Conservation (phyloP, 1,140 invertebrate genomes). For the Papilio polytes region DNA sequence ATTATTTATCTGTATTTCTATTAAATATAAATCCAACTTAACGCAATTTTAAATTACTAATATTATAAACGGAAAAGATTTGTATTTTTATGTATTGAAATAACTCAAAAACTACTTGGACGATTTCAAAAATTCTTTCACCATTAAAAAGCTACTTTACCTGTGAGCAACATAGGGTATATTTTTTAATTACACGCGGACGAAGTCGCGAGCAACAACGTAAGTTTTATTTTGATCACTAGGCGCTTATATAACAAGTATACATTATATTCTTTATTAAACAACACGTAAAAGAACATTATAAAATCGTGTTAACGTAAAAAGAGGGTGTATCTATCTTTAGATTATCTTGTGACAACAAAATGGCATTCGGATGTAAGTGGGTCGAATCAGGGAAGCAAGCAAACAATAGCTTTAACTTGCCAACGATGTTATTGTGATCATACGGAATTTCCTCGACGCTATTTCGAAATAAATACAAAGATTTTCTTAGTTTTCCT, state of each 20-base stretch:
- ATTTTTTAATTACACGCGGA: no score
- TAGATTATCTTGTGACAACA: neutral
- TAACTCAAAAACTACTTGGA: no score
- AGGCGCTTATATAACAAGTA: neutral
- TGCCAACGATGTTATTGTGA: slow-evolving; percentile 14
- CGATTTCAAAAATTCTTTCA: no score
- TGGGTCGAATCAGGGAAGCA: neutral
- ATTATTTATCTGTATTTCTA: no score
- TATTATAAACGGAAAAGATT: no score
- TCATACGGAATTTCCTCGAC: neutral
- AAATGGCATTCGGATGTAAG: neutral
- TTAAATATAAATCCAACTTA: no score
- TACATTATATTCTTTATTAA: neutral
- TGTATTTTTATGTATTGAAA: no score
- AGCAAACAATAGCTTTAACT: slow-evolving; percentile 10
- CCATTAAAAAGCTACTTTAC: no score
- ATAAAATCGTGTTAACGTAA: neutral
- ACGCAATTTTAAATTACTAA: no score
- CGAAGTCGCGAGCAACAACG: neutral
- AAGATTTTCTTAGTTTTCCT: neutral
- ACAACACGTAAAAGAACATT: neutral
- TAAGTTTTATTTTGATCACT: neutral
- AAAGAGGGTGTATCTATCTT: neutral
- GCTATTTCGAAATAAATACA: neutral
- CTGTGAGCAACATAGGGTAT: no score